Evolutionary conservation across 2,888 invertebrate genomes (phyloP), one percentile per base, ranked within the genome.

Genomic region (Atrina japonica): DNA sequence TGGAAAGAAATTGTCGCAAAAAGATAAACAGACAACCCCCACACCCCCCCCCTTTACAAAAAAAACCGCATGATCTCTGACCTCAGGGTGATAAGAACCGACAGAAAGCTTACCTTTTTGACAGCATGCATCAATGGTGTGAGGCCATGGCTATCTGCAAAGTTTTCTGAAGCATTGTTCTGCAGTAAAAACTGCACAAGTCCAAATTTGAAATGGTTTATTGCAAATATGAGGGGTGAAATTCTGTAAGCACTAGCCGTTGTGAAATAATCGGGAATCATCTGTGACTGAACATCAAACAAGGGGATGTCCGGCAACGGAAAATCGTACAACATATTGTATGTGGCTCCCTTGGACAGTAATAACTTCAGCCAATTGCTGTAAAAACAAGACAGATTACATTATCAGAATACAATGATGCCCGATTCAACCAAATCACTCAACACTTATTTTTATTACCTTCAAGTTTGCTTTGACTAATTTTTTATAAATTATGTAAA

Each of bases 61-160:
- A n/a, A n/a, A n/a, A n/a, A n/a, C n/a, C n/a, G n/a, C n/a, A n/a
- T n/a, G n/a, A n/a, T n/a, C n/a, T n/a, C n/a, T n/a, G n/a, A n/a
- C n/a, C n/a, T n/a, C n/a, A n/a, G n/a, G n/a, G n/a, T n/a, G n/a
- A n/a, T n/a, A n/a, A n/a, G n/a, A n/a, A n/a, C n/a, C n/a, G n/a
- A n/a, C n/a, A n/a, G n/a, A n/a, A n/a, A n/a, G n/a, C 84, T 74
- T 81, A 91, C 91, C 86, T 86, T 78, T 78, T 83, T 83, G 14
- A 90, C 90, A 52, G 91, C 91, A 82, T 91, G 88, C 90, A 91
- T 91, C 41, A 91, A 76, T 14, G 91, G 90, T 16, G 90, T 90
- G n/a, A 86, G 71, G 9, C 88, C 88, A 23, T 83, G 70, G 58
- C 83, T 86, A 79, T 91, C 91, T 11, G 88, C 75, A 73, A 88